Base-by-base conservation (phyloP, 1,140 invertebrate genomes). In the Matsumurasca onukii region DNA sequence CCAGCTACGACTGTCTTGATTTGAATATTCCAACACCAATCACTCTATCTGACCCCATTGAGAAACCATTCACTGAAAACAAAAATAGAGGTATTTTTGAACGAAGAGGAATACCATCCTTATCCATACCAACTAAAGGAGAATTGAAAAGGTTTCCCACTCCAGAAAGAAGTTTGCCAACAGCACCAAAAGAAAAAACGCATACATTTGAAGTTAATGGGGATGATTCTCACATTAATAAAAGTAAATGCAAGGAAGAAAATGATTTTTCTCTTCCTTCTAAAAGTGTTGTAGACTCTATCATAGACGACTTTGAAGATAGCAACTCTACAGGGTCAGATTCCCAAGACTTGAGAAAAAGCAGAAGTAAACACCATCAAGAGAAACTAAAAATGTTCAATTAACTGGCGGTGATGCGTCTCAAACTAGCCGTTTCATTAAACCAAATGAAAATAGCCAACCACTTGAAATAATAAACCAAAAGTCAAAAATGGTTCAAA, bases 81-180 rank as follows among this genome's bases (percentile, higher is more conserved):
- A n/a, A n/a, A n/a, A n/a, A n/a, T n/a, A n/a, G n/a, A n/a, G n/a
- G n/a, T n/a, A n/a, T n/a, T n/a, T n/a, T n/a, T n/a, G n/a, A n/a
- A n/a, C n/a, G n/a, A n/a, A 59, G 55, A 27, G n/a, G 24, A 22
- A 59, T 22, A 5, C 55, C 55, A 27, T 12, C 25, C 12, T n/a
- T 59, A 27, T 59, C 55, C 2, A 59, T 59, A 2, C 55, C 55
- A 5, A 59, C 55, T 5, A 59, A 59, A 59, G 55, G 55, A 59
- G 55, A 59, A n/a, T 29, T 59, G n/a, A 59, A 59, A 59, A 25
- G 55, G 24, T 59, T 59, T 27, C 55, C 55, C n/a, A 59, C 55
- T 5, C 55, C 55, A 27, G 55, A 59, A 24, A 59, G 55, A 27
- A 59, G 3, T 59, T 15, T 27, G 2, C 55, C 55, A 59, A 59